Evolutionary conservation across 2,113 vertebrate genomes (phyloP).

Genomic region (Ophthalmolycus amberensis): DNA sequence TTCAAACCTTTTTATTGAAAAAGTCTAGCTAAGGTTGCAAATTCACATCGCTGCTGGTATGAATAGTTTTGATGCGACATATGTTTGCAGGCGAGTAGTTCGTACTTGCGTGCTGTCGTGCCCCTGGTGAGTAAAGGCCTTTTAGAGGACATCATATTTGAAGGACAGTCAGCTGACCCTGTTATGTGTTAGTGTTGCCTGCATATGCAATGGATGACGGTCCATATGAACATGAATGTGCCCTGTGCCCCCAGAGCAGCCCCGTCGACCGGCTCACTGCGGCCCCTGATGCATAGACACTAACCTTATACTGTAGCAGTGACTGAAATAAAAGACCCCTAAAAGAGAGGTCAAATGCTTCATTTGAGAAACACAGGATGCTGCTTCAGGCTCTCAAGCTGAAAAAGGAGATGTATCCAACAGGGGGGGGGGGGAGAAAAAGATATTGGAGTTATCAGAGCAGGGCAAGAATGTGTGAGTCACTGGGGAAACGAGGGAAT

Average conservation of each 20-base stretch:
- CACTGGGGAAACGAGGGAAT: slow-evolving; percentile 13
- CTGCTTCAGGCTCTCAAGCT: slow-evolving; percentile 45
- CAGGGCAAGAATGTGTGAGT: slow-evolving; percentile 46
- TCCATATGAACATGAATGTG: slow-evolving; percentile 17
- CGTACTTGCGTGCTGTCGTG: too few relatives aligned
- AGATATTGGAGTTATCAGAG: slow-evolving; percentile 61
- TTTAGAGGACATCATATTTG: not conserved
- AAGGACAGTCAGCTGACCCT: slow-evolving; percentile 10
- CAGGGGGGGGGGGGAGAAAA: not conserved
- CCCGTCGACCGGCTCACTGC: slow-evolving; percentile 5
- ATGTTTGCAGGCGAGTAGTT: too few relatives aligned
- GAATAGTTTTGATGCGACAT: not conserved
- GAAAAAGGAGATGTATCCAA: slow-evolving; percentile 22
- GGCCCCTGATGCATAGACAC: slow-evolving; percentile 45
- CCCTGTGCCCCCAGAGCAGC: slow-evolving; percentile 32
- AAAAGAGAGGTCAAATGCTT: slow-evolving; percentile 73
- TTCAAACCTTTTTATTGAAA: too few relatives aligned
- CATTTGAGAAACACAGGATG: slow-evolving; percentile 70
- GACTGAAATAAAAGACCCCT: slow-evolving; percentile 62
- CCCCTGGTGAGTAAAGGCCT: not conserved
- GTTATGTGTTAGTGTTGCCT: slow-evolving; percentile 5
- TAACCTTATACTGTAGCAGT: slow-evolving; percentile 49
- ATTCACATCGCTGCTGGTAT: not conserved
- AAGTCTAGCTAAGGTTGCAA: not conserved
- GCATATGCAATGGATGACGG: not conserved